A percentile compares a stretch with the other conserved stretches of the same genome.
Conservation (phyloP, 2,797 vertebrate genomes). For the Cynopterus sphinx region DNA sequence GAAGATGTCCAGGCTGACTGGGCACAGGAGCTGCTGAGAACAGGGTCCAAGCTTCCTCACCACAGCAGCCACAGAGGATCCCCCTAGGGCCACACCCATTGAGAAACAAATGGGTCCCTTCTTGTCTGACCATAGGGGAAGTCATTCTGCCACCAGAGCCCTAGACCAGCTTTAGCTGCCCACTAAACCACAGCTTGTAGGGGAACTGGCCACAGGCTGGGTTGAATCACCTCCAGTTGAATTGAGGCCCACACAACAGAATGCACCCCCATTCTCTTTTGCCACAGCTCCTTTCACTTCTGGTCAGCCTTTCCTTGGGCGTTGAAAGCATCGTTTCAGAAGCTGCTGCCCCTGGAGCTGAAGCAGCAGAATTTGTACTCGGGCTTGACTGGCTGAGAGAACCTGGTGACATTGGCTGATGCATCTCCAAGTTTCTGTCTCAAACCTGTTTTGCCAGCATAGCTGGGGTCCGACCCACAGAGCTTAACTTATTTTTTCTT, state of each 20-base stretch:
- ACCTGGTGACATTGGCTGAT: neutral
- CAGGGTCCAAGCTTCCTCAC: neutral
- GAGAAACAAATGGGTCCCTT: neutral
- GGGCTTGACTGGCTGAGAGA: neutral
- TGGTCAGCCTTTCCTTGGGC: neutral
- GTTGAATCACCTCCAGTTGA: neutral
- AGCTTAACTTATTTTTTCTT: constrained; percentile 47
- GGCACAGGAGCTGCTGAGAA: neutral
- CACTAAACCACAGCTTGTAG: neutral
- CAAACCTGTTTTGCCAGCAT: neutral
- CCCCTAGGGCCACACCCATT: neutral
- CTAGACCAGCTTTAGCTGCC: neutral
- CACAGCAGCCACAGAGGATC: neutral
- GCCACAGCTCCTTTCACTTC: neutral
- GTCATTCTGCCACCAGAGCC: neutral
- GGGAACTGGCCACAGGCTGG: neutral
- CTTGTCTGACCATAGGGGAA: neutral
- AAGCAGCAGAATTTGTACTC: neutral
- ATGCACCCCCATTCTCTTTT: neutral
- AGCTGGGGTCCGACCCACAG: neutral
- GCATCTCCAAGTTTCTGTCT: neutral
- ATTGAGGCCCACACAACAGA: neutral
- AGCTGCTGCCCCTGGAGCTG: neutral
- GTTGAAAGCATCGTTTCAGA: neutral
- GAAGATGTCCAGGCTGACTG: neutral